These are phyloP conservation scores for Falco berigora DNA, from an alignment of 2,797 vertebrate genomes.

Conservation along the genomic window DNA sequence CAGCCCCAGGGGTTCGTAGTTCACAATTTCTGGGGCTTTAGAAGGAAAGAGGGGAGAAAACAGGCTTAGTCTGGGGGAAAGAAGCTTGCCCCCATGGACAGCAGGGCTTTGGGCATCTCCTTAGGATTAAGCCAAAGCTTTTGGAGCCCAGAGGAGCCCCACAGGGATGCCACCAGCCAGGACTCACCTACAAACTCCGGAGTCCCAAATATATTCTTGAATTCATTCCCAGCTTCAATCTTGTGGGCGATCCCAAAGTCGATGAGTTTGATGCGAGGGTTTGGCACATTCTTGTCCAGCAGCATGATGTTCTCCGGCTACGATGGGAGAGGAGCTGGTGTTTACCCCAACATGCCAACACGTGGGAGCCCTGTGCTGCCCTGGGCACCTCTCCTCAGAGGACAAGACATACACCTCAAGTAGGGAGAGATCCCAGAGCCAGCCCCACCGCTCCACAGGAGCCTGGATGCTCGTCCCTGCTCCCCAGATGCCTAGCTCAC, in stretches of 20 bases:
- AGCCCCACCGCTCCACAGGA: too few species aligned
- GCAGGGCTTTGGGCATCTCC: neutral
- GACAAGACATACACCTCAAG: fast-evolving
- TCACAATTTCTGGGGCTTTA: constrained; percentile 95
- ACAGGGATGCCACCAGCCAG: fast-evolving
- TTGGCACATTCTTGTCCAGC: constrained; percentile 91
- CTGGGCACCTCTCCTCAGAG: neutral
- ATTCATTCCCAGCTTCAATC: constrained; percentile 95
- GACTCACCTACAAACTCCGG: constrained; percentile 95
- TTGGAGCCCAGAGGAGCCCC: neutral
- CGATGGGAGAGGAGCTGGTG: fast-evolving
- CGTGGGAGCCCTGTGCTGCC: neutral
- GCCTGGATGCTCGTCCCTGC: fast-evolving
- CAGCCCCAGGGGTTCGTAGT: constrained; percentile 95
- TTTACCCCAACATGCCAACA: fast-evolving
- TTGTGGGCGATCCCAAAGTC: constrained; percentile 97
- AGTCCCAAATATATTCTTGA: constrained; percentile 98
- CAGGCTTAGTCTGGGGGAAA: neutral
- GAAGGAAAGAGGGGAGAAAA: neutral
- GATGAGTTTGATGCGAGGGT: constrained; percentile 94
- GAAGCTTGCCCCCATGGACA: neutral
- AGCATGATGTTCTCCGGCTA: constrained; percentile 99
- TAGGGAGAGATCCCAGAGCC: neutral
- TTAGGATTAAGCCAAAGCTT: neutral
- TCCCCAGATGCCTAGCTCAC: fast-evolving